Conservation (phyloP, 2,888 invertebrate species). For the Xylocampa areola region DNA sequence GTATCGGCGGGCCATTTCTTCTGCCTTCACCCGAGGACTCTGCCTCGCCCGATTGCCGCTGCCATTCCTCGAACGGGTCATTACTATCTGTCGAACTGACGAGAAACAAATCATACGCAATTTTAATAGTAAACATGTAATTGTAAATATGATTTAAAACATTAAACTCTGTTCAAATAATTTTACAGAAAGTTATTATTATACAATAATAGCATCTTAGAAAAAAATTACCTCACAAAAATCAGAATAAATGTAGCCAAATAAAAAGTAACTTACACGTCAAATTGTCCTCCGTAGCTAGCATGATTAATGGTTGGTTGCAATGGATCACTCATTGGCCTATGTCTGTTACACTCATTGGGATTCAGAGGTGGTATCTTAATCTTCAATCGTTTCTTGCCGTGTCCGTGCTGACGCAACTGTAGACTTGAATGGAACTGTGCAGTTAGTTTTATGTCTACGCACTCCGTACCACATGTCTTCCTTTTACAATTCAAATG, state of each 20-base stretch:
- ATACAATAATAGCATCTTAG: too few species aligned
- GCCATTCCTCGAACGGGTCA: constrained; percentile 33
- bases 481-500: constrained; percentile 72
- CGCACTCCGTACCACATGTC: constrained; percentile 66
- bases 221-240: too few species aligned
- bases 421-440: constrained; percentile 61
- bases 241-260: too few species aligned
- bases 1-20: constrained; percentile 50
- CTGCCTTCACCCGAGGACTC: constrained; percentile 42
- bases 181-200: too few species aligned
- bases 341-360: constrained; percentile 64
- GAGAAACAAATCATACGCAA: constrained; percentile 20
- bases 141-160: too few species aligned
- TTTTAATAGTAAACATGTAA: not conserved
- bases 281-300: constrained; percentile 76
- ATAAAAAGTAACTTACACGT: constrained; percentile 83
- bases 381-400: constrained; percentile 65
- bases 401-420: constrained; percentile 64
- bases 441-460: constrained; percentile 38
- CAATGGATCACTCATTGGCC: constrained; percentile 78
- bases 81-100: constrained; percentile 62
- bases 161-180: too few species aligned
- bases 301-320: constrained; percentile 72
- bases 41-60: constrained; percentile 44
- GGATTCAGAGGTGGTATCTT: constrained; percentile 68